Evolutionary conservation across 1,140 invertebrate genomes (phyloP).

Genomic region (Phocides pigmalion): DNA sequence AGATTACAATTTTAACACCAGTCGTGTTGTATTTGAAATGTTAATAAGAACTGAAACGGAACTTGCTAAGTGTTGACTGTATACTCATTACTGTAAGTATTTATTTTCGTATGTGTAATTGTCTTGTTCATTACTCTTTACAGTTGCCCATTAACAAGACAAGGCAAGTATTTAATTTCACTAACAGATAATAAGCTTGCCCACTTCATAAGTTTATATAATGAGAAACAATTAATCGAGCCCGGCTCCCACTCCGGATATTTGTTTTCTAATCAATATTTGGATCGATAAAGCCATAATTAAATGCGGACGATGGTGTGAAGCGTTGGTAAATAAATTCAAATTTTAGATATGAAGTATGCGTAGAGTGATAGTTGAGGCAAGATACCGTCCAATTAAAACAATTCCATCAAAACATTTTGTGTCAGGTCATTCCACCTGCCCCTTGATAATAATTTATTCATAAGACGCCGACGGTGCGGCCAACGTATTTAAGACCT

Average conservation of each 20-base stretch:
- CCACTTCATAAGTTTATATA: conserved; percentile 37
- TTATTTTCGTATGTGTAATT: not conserved
- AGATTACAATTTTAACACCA: no score
- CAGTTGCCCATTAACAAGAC: conserved; percentile 2
- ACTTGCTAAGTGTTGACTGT: no score
- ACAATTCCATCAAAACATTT: conserved; percentile 83
- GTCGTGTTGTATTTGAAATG: no score
- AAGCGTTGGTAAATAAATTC: conserved; percentile 68
- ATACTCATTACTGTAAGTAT: not conserved
- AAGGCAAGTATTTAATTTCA: conserved; percentile 28
- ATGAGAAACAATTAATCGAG: conserved; percentile 65
- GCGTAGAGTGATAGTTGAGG: conserved; percentile 60
- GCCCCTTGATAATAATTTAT: conserved; percentile 76
- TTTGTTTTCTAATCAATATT: conserved; percentile 76
- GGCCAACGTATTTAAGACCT: conserved; percentile 37
- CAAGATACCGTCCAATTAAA: conserved; percentile 80
- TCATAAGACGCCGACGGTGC: conserved; percentile 67
- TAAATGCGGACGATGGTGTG: conserved; percentile 66
- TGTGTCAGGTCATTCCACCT: conserved; percentile 82
- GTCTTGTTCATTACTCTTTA: conserved; percentile 13
- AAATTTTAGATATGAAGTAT: conserved; percentile 70
- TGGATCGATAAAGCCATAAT: conserved; percentile 64
- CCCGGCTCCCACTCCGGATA: conserved; percentile 52
- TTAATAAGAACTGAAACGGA: no score
- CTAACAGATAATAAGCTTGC: conserved; percentile 30